Conservation (phyloP, 2,797 vertebrate genomes). For the Leptatherina wallacei region DNA sequence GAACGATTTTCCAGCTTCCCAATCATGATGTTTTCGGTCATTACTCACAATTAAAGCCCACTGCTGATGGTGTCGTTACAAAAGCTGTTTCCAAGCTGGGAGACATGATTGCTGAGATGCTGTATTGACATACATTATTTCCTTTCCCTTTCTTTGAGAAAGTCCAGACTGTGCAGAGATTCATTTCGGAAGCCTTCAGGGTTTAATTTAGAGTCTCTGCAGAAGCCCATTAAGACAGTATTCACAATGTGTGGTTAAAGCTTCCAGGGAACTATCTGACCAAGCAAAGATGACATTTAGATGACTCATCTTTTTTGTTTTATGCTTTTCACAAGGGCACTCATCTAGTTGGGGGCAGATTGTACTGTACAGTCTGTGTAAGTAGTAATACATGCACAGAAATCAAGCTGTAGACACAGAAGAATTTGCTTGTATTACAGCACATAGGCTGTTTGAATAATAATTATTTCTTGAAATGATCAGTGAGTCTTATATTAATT, state of each 20-base stretch:
- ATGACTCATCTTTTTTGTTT: constrained; percentile 56
- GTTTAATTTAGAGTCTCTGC: constrained; percentile 39
- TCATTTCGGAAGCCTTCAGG: constrained; percentile 14
- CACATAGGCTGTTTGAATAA: constrained; percentile 8
- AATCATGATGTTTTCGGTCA: constrained; percentile 28
- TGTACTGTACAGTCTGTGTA: constrained; percentile 16
- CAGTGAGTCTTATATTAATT: not conserved
- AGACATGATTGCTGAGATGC: constrained; percentile 16
- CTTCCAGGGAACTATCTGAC: constrained; percentile 42
- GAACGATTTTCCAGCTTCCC: constrained; percentile 14
- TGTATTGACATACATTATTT: constrained; percentile 2
- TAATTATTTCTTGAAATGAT: constrained; percentile 11
- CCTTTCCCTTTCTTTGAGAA: not conserved
- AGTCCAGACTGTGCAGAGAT: constrained; percentile 3
- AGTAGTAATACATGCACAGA: not conserved
- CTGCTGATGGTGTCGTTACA: constrained; percentile 20
- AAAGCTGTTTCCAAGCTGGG: not conserved
- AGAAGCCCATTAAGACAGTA: constrained; percentile 23
- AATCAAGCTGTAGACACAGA: constrained; percentile 10
- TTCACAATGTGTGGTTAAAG: constrained; percentile 36
- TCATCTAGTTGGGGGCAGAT: constrained; percentile 18
- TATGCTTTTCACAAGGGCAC: constrained; percentile 29
- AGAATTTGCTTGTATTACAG: constrained; percentile 3
- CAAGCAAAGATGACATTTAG: constrained; percentile 63
- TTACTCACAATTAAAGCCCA: constrained; percentile 37